phyloP scores from a whole-genome alignment of 2,888 invertebrate genomes.

The Cremastinae sp. region DNA sequence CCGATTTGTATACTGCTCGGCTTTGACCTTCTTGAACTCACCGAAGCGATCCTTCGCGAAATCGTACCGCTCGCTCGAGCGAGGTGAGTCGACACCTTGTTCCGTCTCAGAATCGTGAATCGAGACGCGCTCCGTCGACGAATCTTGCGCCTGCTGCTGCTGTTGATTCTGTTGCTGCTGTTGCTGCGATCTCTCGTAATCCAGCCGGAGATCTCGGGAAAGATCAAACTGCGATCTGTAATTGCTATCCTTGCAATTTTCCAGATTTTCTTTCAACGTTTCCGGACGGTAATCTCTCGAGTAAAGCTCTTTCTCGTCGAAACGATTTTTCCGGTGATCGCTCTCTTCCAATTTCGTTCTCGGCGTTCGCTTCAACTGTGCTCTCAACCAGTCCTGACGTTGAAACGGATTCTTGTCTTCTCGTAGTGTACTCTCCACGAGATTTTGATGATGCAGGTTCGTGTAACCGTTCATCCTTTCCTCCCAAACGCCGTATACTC shows the following conservation, averaged over 20 bases:
- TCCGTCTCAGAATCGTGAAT: conserved; percentile 74
- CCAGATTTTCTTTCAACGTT: conserved; percentile 75
- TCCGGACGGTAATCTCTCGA: conserved; percentile 74
- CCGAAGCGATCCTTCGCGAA: conserved; percentile 75
- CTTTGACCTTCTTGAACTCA: conserved; percentile 77
- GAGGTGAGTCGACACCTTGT: conserved; percentile 68
- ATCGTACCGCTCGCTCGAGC: conserved; percentile 68
- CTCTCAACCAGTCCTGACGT: conserved; percentile 81
- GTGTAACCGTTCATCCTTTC: conserved; percentile 78
- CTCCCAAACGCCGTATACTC: conserved; percentile 86
- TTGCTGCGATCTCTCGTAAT: conserved; percentile 70
- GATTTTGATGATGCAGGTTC: conserved; percentile 58
- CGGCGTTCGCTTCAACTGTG: conserved; percentile 77
- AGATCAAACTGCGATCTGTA: conserved; percentile 69
- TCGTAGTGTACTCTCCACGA: conserved; percentile 49
- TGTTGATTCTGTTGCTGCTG: conserved; percentile 67
- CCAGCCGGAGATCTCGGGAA: conserved; percentile 67
- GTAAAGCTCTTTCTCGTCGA: conserved; percentile 74
- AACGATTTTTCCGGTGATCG: conserved; percentile 73
- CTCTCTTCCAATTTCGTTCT: conserved; percentile 76
- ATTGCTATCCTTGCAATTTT: conserved; percentile 72
- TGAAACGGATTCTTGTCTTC: conserved; percentile 78
- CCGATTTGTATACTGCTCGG: conserved; percentile 73
- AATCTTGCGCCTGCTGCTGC: conserved; percentile 48
- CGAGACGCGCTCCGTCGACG: conserved; percentile 71